Conservation (phyloP, 2,113 vertebrate species). For the Fulmarus glacialis region DNA sequence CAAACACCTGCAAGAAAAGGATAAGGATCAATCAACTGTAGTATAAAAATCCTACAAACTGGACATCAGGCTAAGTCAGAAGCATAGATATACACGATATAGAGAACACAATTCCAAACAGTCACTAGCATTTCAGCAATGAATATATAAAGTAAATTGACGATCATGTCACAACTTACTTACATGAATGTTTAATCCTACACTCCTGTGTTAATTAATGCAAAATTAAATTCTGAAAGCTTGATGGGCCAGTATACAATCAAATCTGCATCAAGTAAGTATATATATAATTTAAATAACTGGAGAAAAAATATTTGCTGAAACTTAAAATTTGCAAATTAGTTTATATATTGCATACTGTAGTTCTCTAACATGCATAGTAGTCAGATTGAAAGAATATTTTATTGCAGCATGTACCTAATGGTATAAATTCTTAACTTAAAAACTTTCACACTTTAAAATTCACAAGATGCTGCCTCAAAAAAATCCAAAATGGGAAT, state of each 20-base stretch:
- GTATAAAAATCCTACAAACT: not conserved
- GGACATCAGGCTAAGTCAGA: not conserved
- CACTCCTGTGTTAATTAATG: not conserved
- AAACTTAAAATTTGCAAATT: not conserved
- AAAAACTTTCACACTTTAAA: not conserved
- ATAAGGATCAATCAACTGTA: not conserved
- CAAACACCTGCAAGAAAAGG: not conserved
- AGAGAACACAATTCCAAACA: not conserved
- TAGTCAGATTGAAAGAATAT: not conserved
- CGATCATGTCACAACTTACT: not conserved
- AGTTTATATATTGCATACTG: not conserved
- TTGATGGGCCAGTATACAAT: not conserved
- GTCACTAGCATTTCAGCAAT: not conserved
- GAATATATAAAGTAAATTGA: not conserved
- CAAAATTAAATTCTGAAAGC: not conserved
- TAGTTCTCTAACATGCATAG: not conserved
- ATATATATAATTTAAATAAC: not conserved
- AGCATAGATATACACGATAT: not conserved
- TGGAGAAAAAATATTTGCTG: not conserved
- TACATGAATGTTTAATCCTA: not conserved
- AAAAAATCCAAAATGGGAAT: not conserved
- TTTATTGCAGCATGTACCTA: not conserved
- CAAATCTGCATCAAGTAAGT: not conserved
- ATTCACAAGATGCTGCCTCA: not conserved
- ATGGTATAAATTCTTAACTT: not conserved